Base-by-base conservation (phyloP, 2,797 vertebrate species). In the Tragopan temminckii region DNA sequence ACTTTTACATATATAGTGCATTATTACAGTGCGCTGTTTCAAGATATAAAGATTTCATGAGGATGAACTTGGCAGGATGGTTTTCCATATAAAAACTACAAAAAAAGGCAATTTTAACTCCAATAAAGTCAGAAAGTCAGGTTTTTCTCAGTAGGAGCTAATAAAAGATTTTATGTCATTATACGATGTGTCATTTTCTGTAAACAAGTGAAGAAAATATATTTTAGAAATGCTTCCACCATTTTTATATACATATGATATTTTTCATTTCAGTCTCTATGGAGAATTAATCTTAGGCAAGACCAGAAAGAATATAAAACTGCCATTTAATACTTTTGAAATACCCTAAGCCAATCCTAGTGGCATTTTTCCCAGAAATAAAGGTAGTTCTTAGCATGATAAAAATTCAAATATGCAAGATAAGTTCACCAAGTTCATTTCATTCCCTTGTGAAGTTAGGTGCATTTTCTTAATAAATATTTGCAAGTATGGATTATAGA, bases 21-120 rank as follows among this genome's bases (percentile, higher is more conserved):
- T 75, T 90, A 53, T 78, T 85, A 40, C 5, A 62, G 9, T 13
- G 14, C 0, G 0, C 15, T 58, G 6, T 83, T 83, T 38, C 31
- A 58, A 74, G 85, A 29, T 71, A 35, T 33, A 45, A 88, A 86
- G 31, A 7, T 83, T 80, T 80, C 35, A 55, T 53, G 29, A 84
- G 4, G n/a, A 66, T 62, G 50, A 76, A 81, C 7, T 72, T 84
- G 45, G 23, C 45, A 90, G 35, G 50, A 66, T 38, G 3, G 4
- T 82, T 76, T 80, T 45, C n/a, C 15, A 19, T 27, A 64, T 29
- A 46, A 40, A 88, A 74, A 7, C 18, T 69, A 55, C 61, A 79
- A 86, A 71, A 25, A 46, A 45, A 68, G 9, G 0, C 3, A 68
- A 29, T 61, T 84, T 87, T 62, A 58, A 58, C 19, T 58, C 10